Conservation (phyloP, 2,888 invertebrate species). For the Actias luna region DNA sequence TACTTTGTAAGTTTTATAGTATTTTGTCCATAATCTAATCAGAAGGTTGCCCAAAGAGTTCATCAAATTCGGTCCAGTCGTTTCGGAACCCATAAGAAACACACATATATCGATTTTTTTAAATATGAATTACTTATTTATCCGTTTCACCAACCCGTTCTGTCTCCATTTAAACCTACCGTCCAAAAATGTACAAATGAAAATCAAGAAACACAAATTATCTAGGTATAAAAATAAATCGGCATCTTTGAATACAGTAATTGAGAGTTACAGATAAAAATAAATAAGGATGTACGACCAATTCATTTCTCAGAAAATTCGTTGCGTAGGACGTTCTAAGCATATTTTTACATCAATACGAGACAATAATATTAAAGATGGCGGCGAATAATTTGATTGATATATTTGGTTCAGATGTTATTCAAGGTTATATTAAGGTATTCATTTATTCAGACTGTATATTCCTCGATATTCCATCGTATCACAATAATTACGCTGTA, state of each 20-base stretch:
- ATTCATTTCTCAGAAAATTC: background rate
- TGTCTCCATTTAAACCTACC: too few species aligned
- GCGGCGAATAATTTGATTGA: background rate
- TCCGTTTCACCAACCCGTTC: too few species aligned
- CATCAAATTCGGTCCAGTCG: too few species aligned
- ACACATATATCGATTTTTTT: too few species aligned
- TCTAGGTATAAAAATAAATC: background rate
- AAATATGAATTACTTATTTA: too few species aligned
- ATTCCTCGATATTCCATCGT: background rate
- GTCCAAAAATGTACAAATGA: background rate
- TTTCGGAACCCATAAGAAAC: too few species aligned
- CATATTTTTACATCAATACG: conserved; percentile 9
- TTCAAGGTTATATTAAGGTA: background rate
- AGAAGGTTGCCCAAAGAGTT: too few species aligned
- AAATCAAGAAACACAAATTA: too few species aligned
- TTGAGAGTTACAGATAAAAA: background rate
- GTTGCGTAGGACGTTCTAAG: background rate
- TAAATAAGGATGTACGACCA: background rate
- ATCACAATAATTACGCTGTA: too few species aligned
- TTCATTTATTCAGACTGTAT: background rate
- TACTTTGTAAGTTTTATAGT: background rate
- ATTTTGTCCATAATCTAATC: too few species aligned
- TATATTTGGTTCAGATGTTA: conserved; percentile 6
- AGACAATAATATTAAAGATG: conserved; percentile 1
- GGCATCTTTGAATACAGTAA: background rate